A percentile compares a stretch with the other conserved stretches of the same genome.
phyloP scores from a whole-genome alignment of 2,888 invertebrate genomes.

The Papilio demoleus region DNA sequence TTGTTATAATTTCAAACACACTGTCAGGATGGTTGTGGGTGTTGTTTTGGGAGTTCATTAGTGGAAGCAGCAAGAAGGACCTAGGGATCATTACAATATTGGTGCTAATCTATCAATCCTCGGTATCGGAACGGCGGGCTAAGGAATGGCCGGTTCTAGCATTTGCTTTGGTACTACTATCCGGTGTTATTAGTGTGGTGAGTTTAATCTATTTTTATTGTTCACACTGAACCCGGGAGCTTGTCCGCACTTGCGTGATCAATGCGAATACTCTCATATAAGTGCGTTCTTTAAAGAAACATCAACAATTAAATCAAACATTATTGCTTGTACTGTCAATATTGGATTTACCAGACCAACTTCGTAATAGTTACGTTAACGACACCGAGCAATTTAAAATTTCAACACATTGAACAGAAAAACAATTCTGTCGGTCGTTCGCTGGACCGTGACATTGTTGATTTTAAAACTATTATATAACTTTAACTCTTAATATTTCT shows the following conservation, averaged over 20 bases:
- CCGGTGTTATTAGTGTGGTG: slow-evolving; percentile 86
- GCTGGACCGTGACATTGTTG: slow-evolving; percentile 26
- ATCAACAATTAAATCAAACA: too few species aligned
- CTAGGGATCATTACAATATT: slow-evolving; percentile 83
- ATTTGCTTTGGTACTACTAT: slow-evolving; percentile 80
- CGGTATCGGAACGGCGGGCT: slow-evolving; percentile 70
- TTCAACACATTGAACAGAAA: slow-evolving; percentile 29
- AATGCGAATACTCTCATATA: too few species aligned
- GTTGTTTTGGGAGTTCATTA: slow-evolving; percentile 80
- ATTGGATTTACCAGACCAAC: background rate
- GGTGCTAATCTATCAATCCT: slow-evolving; percentile 84
- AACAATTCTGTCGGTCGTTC: slow-evolving; percentile 21
- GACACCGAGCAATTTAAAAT: slow-evolving; percentile 24
- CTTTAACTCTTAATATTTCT: slow-evolving; percentile 11
- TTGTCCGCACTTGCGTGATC: too few species aligned
- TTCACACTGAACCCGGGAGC: too few species aligned
- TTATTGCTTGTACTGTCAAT: background rate
- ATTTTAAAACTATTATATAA: slow-evolving; percentile 30
- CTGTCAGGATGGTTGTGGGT: slow-evolving; percentile 84
- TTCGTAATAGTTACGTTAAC: slow-evolving; percentile 27
- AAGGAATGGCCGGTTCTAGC: slow-evolving; percentile 84
- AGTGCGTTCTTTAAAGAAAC: too few species aligned
- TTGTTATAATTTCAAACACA: slow-evolving; percentile 82
- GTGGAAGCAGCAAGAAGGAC: slow-evolving; percentile 69
- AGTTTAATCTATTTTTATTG: slow-evolving; percentile 50